Evolutionary conservation across 2,113 vertebrate genomes (phyloP), one percentile per base, ranked within the genome.

Genomic region (Gallinago media): DNA sequence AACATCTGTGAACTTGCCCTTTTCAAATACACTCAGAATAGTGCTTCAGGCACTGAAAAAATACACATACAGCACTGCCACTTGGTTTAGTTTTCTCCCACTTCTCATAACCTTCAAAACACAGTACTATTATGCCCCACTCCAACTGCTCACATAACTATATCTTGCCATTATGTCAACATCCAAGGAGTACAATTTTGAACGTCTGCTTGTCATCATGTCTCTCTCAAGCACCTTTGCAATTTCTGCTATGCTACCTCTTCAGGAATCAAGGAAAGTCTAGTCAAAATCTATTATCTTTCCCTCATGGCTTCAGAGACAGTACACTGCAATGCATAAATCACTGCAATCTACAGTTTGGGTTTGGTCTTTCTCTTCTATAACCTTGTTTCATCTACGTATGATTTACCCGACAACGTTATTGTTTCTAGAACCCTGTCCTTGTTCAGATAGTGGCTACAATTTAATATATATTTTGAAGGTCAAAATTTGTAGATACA

Each of bases 1-100:
- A 71, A 86, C 95, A 96, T 87, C 95, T 95, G 95, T 86, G 88
- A 94, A 66, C 83, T 27, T 78, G 91, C 88, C 80, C 68, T 92
- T 89, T 95, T 26, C 66, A 78, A 76, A 83, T 23, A 65, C 52
- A 52, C 52, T 75, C 40, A 49, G 56, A 95, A 47, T 1, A 74
- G 68, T 32, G 83, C 89, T 96, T 89, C 93, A 87, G 95, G 94
- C 87, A 68, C 65, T 71, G 76, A 59, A 63, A 93, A 93, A 88
- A 72, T 4, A 63, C 92, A 63, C 50, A 40, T 7, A 15, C 12
- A 84, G 76, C 4, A 6, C 26, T 32, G 40, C 13, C 68, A 68
- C 79, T 50, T 71, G 82, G 76, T 83, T 86, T 50, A 22, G 68
- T 9, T 38, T 75, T 78, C 75, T 90, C 70, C n/a, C 73, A 44